Percentiles rank a stretch among this genome's conserved stretches.
phyloP scores from a whole-genome alignment of 2,888 invertebrate genomes.

The Gibbula magus region DNA sequence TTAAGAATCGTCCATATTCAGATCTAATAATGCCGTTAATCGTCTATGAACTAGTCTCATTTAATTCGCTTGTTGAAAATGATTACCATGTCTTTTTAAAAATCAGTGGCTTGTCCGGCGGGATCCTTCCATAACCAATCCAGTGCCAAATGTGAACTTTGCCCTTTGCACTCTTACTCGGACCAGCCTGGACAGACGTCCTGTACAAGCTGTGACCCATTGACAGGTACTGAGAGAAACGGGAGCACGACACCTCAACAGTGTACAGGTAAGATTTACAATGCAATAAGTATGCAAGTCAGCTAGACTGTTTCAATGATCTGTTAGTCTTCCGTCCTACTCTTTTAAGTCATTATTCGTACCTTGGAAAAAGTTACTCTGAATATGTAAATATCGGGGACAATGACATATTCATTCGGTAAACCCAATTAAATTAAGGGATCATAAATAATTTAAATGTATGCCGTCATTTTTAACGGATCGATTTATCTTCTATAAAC shows the following conservation, averaged over 20 bases:
- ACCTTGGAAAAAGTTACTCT: too few relatives aligned
- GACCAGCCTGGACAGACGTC: not conserved
- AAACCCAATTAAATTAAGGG: too few relatives aligned
- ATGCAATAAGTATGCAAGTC: too few relatives aligned
- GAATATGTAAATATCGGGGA: too few relatives aligned
- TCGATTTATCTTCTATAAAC: too few relatives aligned
- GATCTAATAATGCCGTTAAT: not conserved
- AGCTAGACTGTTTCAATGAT: too few relatives aligned
- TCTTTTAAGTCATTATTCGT: too few relatives aligned
- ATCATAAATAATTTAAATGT: too few relatives aligned
- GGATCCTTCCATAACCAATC: not conserved
- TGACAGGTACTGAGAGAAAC: not conserved
- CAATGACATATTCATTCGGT: too few relatives aligned
- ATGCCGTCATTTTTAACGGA: too few relatives aligned
- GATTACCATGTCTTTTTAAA: not conserved
- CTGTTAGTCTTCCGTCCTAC: too few relatives aligned
- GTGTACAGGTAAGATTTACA: not conserved
- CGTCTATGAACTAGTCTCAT: not conserved
- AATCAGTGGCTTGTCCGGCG: not conserved
- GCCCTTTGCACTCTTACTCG: not conserved
- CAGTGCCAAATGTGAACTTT: not conserved
- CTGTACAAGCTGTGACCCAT: not conserved
- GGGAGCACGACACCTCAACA: not conserved
- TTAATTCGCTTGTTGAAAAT: not conserved
- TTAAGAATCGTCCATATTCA: too few relatives aligned